phyloP scores from a whole-genome alignment of 37 sponge, comb jelly and placozoan species.

The Aplysina aerophoba region DNA sequence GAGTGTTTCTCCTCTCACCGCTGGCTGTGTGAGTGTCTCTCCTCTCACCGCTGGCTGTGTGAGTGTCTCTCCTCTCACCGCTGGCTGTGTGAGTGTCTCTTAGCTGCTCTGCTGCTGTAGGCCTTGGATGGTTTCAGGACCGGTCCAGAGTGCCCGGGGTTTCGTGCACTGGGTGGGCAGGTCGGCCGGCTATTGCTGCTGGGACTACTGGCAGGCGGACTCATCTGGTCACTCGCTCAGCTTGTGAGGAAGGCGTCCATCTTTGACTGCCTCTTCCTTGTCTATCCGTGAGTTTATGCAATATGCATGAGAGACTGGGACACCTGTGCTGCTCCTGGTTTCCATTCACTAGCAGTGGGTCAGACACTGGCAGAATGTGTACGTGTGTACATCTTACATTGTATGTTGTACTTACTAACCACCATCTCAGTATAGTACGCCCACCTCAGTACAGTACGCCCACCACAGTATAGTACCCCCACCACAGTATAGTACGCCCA shows the following conservation, averaged over 20 bases:
- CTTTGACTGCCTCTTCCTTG: conserved; percentile 77
- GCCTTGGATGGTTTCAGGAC: neutral
- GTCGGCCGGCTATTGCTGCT: conserved; percentile 36
- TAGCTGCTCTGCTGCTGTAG: neutral
- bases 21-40: neutral
- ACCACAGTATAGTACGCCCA: too few relatives aligned
- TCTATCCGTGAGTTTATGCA: conserved; percentile 71
- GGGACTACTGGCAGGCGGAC: neutral
- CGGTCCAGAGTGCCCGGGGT: neutral
- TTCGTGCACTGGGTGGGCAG: conserved; percentile 15
- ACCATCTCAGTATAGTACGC: too few relatives aligned
- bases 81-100: neutral
- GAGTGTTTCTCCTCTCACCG: neutral
- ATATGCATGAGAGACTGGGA: neutral
- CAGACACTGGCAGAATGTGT: too few relatives aligned
- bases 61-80: neutral
- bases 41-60: too few relatives aligned
- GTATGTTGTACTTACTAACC: too few relatives aligned
- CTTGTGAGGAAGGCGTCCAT: conserved; percentile 66
- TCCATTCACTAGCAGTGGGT: too few relatives aligned
- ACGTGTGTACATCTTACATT: too few relatives aligned
- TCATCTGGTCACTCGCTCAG: conserved; percentile 47
- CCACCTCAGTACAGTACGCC: too few relatives aligned
- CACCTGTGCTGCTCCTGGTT: neutral
- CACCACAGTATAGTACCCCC: too few relatives aligned